Conservation (phyloP, 2,113 vertebrate genomes). For the Arvicanthis niloticus region DNA sequence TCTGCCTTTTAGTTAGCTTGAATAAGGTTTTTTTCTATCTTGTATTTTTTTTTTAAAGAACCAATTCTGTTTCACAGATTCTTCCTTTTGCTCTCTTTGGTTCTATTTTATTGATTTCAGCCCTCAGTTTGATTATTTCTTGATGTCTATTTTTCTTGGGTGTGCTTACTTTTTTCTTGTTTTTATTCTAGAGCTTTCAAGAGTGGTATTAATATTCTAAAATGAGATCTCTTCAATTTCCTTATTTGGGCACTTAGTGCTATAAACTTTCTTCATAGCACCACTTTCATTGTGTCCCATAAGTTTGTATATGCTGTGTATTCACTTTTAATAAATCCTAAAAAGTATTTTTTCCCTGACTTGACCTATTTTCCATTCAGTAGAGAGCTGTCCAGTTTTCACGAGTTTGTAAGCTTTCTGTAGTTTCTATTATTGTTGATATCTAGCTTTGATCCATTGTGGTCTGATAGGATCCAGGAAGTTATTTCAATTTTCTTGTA, state of each 20-base stretch:
- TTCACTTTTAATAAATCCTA: not conserved
- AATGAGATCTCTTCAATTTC: not conserved
- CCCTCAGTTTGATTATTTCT: not conserved
- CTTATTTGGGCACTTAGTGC: not conserved
- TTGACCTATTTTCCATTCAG: not conserved
- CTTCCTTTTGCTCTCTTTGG: not conserved
- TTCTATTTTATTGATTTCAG: not conserved
- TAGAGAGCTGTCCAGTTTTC: not conserved
- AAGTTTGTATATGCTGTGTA: too few species aligned
- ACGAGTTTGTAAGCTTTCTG: not conserved
- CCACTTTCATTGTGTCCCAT: not conserved
- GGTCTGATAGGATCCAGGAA: not conserved
- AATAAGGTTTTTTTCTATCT: not conserved
- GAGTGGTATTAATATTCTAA: not conserved
- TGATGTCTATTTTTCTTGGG: not conserved
- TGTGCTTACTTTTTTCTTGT: not conserved
- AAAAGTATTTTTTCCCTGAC: not conserved
- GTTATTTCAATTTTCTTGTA: not conserved
- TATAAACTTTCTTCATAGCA: not conserved
- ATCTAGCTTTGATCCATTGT: not conserved
- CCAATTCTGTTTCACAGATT: not conserved
- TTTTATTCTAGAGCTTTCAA: not conserved
- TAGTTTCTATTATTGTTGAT: not conserved
- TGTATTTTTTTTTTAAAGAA: not conserved
- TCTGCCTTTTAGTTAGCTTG: not conserved